Base-by-base conservation (phyloP, 1,140 invertebrate genomes). In the Pollicipes pollicipes region DNA sequence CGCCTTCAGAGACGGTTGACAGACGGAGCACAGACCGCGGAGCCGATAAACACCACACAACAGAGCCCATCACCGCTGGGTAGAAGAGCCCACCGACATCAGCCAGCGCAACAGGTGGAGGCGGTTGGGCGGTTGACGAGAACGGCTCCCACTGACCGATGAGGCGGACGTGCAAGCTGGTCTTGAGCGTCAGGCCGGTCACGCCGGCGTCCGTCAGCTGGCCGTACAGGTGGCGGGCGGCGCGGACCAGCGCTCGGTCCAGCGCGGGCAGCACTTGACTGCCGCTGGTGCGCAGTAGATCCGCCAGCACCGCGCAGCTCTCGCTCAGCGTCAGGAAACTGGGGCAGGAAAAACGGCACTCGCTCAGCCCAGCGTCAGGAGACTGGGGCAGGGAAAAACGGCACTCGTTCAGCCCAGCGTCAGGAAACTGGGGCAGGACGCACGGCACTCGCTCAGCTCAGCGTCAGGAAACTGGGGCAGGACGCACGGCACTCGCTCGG, bases 301-400 rank as follows among this genome's bases (percentile, higher is more conserved):
- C 81, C 30, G 84, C 86, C 28, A 83, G 76, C 71, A 83, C 78
- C 17, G 82, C 77, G 77, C 83, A 81, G 70, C 77, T 80, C 76
- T 85, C 85, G 78, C 86, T 85, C 68, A 89, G 75, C 4, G 82
- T 82, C 72, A 86, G 78, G 76, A 88, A 86, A 79, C 87, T 88
- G 78, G 73, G 32, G 32, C n/a, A n/a, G n/a, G n/a, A n/a, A 35
- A 35, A 4, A 35, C 32, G 16, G 32, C 32, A 16, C 32, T 6
- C 32, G 16, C 4, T 35, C 32, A 35, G 32, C 4, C 4, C 32
- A 35, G 32, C 4, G 32, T 35, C 32, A 35, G 32, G 32, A 35
- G 16, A 35, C 32, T 35, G 32, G 16, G 32, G 32, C 32, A 6
- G 32, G 16, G 32, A 16, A 35, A 35, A 4, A 16, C 32, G 16